These are phyloP conservation scores for Bruchidius siliquastri DNA, from an alignment of 2,888 invertebrate genomes.

Conservation along the genomic window DNA sequence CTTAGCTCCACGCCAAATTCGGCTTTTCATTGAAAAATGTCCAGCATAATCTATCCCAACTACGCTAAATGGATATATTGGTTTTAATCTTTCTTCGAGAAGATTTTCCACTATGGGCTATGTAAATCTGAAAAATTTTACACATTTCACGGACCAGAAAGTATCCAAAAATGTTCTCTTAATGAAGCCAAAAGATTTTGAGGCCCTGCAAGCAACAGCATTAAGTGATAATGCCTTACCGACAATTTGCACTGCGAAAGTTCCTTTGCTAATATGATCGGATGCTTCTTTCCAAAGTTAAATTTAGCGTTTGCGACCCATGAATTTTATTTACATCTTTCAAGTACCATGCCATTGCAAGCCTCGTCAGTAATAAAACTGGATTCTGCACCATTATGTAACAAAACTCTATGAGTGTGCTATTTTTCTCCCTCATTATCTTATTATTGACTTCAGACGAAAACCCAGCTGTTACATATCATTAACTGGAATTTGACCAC, in stretches of 20 bases:
- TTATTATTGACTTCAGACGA: conserved; percentile 4
- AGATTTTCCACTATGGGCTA: conserved; percentile 15
- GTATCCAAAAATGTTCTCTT: conserved; percentile 24
- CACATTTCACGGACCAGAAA: conserved; percentile 19
- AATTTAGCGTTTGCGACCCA: conserved; percentile 18
- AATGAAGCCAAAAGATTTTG: conserved; percentile 17
- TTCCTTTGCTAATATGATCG: conserved; percentile 18
- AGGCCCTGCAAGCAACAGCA: conserved; percentile 19
- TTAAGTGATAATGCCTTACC: conserved; percentile 15
- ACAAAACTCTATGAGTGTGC: conserved; percentile 2
- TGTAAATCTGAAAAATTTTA: conserved; percentile 18
- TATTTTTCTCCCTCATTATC: conserved; percentile 1
- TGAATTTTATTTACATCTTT: not conserved
- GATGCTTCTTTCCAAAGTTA: conserved; percentile 20
- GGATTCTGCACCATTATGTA: conserved; percentile 3
- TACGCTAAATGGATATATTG: conserved; percentile 17
- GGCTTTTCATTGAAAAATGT: conserved; percentile 13
- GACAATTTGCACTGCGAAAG: conserved; percentile 18
- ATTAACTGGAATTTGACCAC: no score
- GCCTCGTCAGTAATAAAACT: conserved; percentile 2
- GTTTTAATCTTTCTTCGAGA: conserved; percentile 11
- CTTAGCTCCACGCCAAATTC: conserved; percentile 7
- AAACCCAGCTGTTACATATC: no score
- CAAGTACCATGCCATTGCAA: not conserved
- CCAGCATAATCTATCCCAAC: conserved; percentile 17